Percentiles rank a stretch among this genome's conserved stretches.
Evolutionary conservation across 2,888 invertebrate species (phyloP).

Genomic region (Schizaphis graminum): DNA sequence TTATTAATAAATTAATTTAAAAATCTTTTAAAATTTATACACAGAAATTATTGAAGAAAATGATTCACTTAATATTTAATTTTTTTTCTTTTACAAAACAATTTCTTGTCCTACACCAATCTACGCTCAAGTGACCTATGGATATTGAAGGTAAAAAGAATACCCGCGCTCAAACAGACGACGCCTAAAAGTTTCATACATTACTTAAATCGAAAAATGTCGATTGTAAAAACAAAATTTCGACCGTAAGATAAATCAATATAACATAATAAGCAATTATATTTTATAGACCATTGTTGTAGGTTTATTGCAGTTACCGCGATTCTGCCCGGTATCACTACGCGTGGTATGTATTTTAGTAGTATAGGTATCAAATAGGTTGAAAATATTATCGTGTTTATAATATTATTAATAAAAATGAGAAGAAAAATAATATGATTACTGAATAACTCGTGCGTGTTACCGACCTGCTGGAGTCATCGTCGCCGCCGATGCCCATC

Average conservation of each 20-base stretch:
- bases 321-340: not conserved
- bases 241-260: not conserved
- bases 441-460: not conserved
- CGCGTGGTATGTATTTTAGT: not conserved
- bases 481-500: conserved; percentile 61
- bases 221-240: not conserved
- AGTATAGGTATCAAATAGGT: too few relatives aligned
- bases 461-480: conserved; percentile 61
- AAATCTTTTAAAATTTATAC: not conserved
- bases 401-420: too few relatives aligned
- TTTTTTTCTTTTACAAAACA: not conserved
- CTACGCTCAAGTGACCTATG: not conserved
- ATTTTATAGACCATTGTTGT: not conserved
- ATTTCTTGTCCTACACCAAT: not conserved
- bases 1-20: not conserved
- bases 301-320: not conserved
- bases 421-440: too few relatives aligned
- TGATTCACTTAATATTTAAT: not conserved
- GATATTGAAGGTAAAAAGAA: not conserved
- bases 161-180: not conserved
- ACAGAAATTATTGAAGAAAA: not conserved
- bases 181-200: not conserved
- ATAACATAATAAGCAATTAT: not conserved
- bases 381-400: too few relatives aligned
- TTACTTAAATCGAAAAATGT: not conserved